Evolutionary conservation across 1,140 invertebrate species (phyloP).

Genomic region (Lasioglossum baleicum): DNA sequence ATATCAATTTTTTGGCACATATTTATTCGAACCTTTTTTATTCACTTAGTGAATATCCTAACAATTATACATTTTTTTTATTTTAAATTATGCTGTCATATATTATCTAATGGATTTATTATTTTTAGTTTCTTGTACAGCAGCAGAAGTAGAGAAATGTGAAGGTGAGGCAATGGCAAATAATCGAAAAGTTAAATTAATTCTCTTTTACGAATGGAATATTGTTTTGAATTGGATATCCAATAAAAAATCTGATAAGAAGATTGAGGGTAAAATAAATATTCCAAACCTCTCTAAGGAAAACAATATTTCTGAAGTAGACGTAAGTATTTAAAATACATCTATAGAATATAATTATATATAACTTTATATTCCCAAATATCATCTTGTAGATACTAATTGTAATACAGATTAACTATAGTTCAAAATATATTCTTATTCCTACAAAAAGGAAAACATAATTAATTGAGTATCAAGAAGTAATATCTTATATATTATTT

Average conservation of each 20-base stretch:
- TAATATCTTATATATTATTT: too few relatives aligned
- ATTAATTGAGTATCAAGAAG: too few relatives aligned
- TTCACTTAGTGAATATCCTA: too few relatives aligned
- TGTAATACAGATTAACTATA: too few relatives aligned
- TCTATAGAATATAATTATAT: constrained; percentile 4
- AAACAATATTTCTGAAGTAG: constrained; percentile 95
- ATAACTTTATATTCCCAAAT: too few relatives aligned
- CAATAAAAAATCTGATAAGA: constrained; percentile 75
- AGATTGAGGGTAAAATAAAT: constrained; percentile 90
- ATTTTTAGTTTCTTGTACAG: constrained; percentile 82
- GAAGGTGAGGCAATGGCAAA: constrained; percentile 98
- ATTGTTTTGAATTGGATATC: constrained; percentile 95
- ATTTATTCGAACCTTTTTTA: too few relatives aligned
- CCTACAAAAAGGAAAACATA: too few relatives aligned
- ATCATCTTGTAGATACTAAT: too few relatives aligned
- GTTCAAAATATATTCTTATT: too few relatives aligned
- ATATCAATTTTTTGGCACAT: too few relatives aligned
- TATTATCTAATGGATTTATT: too few relatives aligned
- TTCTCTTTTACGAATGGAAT: constrained; percentile 99
- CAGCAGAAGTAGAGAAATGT: constrained; percentile 92
- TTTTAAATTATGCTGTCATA: constrained; percentile 20
- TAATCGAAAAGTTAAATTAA: constrained; percentile 99
- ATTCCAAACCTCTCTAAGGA: constrained; percentile 99
- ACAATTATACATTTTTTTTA: background rate
- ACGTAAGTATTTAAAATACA: too few relatives aligned